Base-by-base conservation (phyloP, 2,113 vertebrate species). In the Paralichthys olivaceus region DNA sequence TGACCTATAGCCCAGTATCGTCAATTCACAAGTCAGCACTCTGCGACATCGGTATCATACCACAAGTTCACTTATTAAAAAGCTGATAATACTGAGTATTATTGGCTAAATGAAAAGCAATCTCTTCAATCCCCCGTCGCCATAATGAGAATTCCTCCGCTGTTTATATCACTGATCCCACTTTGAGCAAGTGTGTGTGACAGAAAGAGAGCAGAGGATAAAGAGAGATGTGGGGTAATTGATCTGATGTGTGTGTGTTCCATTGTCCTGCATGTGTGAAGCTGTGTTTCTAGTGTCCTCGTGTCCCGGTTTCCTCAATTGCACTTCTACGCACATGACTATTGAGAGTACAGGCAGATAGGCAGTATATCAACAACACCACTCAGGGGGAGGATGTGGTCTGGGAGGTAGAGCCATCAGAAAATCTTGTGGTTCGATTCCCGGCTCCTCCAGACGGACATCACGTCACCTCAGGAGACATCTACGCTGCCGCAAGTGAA, bases 61-160 rank as follows among this genome's bases (percentile, higher is more conserved):
- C 43, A 47, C 43, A 17, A 15, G 43, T 19, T 19, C 5, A 47
- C 43, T 11, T 13, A 40, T 40, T 13, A 40, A 73, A 56, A 80
- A 45, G n/a, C 79, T 69, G 57, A 84, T 79, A 80, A 83, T 51
- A 59, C 59, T 14, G 56, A 56, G 68, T 43, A 81, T 87, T 45
- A 74, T 11, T n/a, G 73, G 66, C 40, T 84, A 77, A 84, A 70
- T 85, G 65, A 61, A 69, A 59, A 7, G 22, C 63, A 75, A 84
- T 73, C 85, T 74, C 71, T 82, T 81, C 58, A 75, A 78, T 82
- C 77, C 66, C 68, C 76, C 59, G 66, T 69, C 70, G 60, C 59
- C 43, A 72, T 80, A 74, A 90, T 89, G 65, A 81, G 63, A 89
- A 89, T 85, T 85, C 85, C 76, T 58, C 4, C 69, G 62, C 75